These are phyloP conservation scores for Brachynemurus nebulosus DNA, from an alignment of 2,888 invertebrate species.

Conservation along the genomic window DNA sequence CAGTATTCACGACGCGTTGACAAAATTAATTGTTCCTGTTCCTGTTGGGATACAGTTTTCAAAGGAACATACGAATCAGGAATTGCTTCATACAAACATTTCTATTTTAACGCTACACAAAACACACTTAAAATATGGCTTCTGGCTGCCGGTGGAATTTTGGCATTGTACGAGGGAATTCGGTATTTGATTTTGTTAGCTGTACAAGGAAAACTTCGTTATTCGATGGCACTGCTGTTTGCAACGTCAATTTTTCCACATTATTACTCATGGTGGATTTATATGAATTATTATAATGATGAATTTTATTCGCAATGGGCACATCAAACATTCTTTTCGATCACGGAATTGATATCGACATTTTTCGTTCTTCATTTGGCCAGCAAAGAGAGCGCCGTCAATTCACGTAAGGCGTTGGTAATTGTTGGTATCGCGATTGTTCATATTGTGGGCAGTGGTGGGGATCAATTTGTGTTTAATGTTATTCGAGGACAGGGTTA, in stretches of 20 bases:
- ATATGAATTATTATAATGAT: constrained; percentile 56
- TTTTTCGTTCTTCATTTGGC: constrained; percentile 41
- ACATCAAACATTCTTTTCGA: constrained; percentile 48
- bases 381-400: constrained; percentile 35
- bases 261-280: constrained; percentile 57
- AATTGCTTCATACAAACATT: constrained; percentile 53
- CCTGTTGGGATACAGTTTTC: constrained; percentile 58
- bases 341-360: constrained; percentile 48
- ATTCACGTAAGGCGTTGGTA: constrained; percentile 39
- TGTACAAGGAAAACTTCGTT: constrained; percentile 37
- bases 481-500: constrained; percentile 49
- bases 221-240: constrained; percentile 48
- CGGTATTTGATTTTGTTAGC: constrained; percentile 39
- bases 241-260: constrained; percentile 47
- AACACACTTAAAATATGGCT: constrained; percentile 54
- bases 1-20: constrained; percentile 51
- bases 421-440: constrained; percentile 44
- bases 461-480: constrained; percentile 50
- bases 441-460: constrained; percentile 46
- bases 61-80: constrained; percentile 48
- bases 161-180: constrained; percentile 45
- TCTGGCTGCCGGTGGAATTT: constrained; percentile 40
- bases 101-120: constrained; percentile 53
- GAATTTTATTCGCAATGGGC: constrained; percentile 56
- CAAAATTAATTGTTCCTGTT: constrained; percentile 49